Percentiles rank a stretch among this genome's conserved stretches.
These are phyloP conservation scores for Egretta garzetta DNA, from an alignment of 2,113 vertebrate species.

Conservation along the genomic window DNA sequence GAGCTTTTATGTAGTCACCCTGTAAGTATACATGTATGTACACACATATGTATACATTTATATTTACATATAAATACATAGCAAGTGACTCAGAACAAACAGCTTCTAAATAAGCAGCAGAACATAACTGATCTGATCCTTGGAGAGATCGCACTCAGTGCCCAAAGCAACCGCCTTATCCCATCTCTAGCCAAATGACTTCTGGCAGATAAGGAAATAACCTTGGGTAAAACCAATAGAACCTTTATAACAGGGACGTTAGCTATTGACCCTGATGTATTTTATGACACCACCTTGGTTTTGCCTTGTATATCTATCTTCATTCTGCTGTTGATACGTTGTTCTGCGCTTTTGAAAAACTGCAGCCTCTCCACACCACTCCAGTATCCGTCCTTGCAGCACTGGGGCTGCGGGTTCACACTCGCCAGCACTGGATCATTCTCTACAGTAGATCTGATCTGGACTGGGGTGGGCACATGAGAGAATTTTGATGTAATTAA, in stretches of 20 bases:
- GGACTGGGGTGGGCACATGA: background rate
- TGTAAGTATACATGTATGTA: background rate
- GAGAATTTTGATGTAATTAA: background rate
- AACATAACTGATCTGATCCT: background rate
- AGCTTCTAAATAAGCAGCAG: background rate
- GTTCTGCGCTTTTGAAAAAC: background rate
- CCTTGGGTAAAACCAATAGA: constrained; percentile 37
- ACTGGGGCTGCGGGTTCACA: accelerated
- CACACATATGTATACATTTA: background rate
- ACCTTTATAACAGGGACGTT: background rate
- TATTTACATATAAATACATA: background rate
- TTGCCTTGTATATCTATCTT: constrained; percentile 45
- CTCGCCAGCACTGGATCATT: background rate
- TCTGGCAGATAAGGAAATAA: constrained; percentile 58
- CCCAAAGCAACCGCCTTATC: background rate
- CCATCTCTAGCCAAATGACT: constrained; percentile 25
- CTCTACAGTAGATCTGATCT: background rate
- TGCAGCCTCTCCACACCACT: background rate
- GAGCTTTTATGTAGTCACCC: background rate
- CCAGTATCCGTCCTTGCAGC: background rate
- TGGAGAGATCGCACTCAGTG: background rate
- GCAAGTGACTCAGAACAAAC: background rate
- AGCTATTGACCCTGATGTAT: constrained; percentile 34
- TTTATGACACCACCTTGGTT: constrained; percentile 1
- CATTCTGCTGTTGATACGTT: constrained; percentile 12